Conservation (phyloP, 1,140 invertebrate genomes). For the Trachymyrmex septentrionalis region DNA sequence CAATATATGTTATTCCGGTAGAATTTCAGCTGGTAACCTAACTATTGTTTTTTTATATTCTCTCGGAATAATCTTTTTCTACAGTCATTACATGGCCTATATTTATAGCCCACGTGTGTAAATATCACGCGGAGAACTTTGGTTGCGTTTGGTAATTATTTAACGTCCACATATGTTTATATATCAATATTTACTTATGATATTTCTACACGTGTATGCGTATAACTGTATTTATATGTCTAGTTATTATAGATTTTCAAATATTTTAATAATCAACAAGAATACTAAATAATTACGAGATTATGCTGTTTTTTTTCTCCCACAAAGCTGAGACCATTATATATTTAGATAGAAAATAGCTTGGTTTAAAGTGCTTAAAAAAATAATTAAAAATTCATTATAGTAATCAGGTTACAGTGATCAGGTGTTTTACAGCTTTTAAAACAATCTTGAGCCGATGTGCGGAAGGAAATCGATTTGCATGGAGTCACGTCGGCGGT, state of each 20-base stretch:
- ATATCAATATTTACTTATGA: not conserved
- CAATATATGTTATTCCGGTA: slow-evolving; percentile 24
- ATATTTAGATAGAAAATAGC: not conserved
- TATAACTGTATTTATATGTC: not conserved
- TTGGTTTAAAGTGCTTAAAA: not conserved
- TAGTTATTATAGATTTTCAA: not conserved
- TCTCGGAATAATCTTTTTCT: slow-evolving; percentile 8
- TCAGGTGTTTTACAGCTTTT: not conserved
- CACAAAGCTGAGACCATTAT: not conserved
- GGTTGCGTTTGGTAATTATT: not conserved
- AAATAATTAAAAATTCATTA: slow-evolving; percentile 6
- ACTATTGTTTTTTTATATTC: slow-evolving; percentile 33
- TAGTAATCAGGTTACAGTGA: not conserved
- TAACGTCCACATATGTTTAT: not conserved
- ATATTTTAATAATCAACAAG: not conserved
- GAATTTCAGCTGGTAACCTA: slow-evolving; percentile 20
- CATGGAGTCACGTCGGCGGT: not conserved
- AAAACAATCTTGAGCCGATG: not conserved
- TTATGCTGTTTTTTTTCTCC: not conserved
- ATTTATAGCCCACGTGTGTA: not conserved
- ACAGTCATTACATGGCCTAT: not conserved
- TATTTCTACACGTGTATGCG: not conserved
- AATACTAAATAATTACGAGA: not conserved
- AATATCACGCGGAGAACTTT: not conserved
- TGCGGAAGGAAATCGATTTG: too few species aligned